Conservation (phyloP, 2,797 vertebrate species). For the Nyctibius grandis region DNA sequence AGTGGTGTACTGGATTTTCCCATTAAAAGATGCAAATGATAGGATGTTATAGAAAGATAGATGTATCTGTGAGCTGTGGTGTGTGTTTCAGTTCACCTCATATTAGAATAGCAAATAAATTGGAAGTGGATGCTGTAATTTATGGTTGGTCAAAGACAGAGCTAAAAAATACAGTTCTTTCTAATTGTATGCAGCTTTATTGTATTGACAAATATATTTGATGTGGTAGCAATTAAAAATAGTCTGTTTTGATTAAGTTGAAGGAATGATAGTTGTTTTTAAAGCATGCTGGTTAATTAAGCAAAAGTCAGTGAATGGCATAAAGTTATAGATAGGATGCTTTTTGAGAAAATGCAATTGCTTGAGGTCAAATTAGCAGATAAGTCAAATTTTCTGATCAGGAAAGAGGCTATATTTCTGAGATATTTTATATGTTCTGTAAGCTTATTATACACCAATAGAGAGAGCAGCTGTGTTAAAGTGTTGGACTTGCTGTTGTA, state of each 20-base stretch:
- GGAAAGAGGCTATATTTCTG: not conserved
- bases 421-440: slow-evolving; percentile 30
- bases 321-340: not conserved
- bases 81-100: not conserved
- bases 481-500: slow-evolving; percentile 23
- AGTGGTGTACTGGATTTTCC: not conserved
- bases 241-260: slow-evolving; percentile 20
- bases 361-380: slow-evolving; percentile 24
- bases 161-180: not conserved
- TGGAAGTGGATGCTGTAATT: not conserved
- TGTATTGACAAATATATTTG: slow-evolving; percentile 16
- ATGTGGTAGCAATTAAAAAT: slow-evolving; percentile 35
- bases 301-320: slow-evolving; percentile 17
- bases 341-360: slow-evolving; percentile 18
- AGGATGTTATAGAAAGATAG: not conserved
- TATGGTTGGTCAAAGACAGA: slow-evolving; percentile 29
- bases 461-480: slow-evolving; percentile 19
- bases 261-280: not conserved
- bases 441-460: not conserved
- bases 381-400: slow-evolving; percentile 35
- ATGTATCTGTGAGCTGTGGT: not conserved
- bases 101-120: slow-evolving; percentile 25
- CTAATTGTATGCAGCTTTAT: not conserved
- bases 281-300: slow-evolving; percentile 58
- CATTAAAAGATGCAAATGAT: not conserved